phyloP scores from a whole-genome alignment of 2,113 vertebrate species.

The Microtus richardsoni region DNA sequence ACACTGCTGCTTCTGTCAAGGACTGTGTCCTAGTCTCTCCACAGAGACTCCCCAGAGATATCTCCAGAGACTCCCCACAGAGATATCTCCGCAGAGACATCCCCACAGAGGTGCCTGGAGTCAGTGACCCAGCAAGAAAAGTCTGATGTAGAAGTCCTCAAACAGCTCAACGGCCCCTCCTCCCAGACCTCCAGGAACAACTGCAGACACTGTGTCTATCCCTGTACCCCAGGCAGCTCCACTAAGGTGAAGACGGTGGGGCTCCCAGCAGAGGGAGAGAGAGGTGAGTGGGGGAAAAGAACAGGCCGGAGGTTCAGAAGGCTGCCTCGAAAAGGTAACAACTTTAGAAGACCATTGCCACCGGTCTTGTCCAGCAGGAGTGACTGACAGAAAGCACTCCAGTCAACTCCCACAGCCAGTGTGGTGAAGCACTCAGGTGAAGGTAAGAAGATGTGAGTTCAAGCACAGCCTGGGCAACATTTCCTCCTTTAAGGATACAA shows the following conservation, averaged over 20 bases:
- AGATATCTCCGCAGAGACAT: not conserved
- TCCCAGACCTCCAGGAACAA: not conserved
- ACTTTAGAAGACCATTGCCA: not conserved
- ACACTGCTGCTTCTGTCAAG: not conserved
- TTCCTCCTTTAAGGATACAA: not conserved
- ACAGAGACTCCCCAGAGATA: no score
- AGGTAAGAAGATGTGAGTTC: not conserved
- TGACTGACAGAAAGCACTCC: no score
- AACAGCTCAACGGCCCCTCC: not conserved
- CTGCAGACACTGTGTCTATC: accelerated
- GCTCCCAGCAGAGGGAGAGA: not conserved
- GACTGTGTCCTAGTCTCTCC: not conserved
- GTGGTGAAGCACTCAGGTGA: not conserved
- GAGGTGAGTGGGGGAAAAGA: not conserved
- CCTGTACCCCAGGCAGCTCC: not conserved
- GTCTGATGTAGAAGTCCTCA: not conserved
- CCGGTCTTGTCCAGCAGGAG: not conserved
- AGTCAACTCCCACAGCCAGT: not conserved
- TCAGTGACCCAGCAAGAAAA: not conserved
- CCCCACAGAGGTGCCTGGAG: not conserved
- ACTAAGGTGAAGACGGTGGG: not conserved
- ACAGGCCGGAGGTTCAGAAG: not conserved
- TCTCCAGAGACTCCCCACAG: not conserved
- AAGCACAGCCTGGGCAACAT: not conserved
- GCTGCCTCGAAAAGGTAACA: not conserved